Percentiles rank a stretch among this genome's conserved stretches.
These are phyloP conservation scores for Antheraea mylitta DNA, from an alignment of 1,140 invertebrate genomes.

Conservation along the genomic window DNA sequence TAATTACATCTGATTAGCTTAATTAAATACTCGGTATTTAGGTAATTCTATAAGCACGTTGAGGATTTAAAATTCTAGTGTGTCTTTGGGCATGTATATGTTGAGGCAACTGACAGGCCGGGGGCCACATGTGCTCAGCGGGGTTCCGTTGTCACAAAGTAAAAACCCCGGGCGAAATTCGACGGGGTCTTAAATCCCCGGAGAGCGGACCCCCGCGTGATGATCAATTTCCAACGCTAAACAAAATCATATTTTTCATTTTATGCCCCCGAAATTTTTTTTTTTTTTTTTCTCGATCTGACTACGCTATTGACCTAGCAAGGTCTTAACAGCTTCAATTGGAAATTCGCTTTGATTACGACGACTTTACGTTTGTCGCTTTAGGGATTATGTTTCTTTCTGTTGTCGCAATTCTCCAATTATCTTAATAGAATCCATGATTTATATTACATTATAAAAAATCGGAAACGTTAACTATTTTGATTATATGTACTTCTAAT, in stretches of 20 bases:
- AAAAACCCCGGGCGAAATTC: conserved; percentile 37
- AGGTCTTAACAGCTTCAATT: too few relatives aligned
- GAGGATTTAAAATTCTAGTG: too few relatives aligned
- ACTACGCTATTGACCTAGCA: too few relatives aligned
- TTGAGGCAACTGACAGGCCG: conserved; percentile 4
- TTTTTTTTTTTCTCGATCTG: too few relatives aligned
- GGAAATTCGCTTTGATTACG: neutral
- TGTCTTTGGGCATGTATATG: too few relatives aligned
- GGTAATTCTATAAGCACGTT: too few relatives aligned
- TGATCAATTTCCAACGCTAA: conserved; percentile 55
- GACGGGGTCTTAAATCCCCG: conserved; percentile 46
- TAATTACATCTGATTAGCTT: too few relatives aligned
- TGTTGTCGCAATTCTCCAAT: neutral
- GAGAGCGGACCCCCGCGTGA: conserved; percentile 30
- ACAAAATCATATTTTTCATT: conserved; percentile 50
- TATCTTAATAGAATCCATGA: too few relatives aligned
- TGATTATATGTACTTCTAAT: too few relatives aligned
- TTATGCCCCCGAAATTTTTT: conserved; percentile 26
- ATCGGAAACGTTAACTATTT: too few relatives aligned
- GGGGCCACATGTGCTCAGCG: conserved; percentile 28
- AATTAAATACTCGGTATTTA: too few relatives aligned
- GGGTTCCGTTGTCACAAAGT: conserved; percentile 20
- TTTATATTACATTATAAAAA: too few relatives aligned
- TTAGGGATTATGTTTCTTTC: neutral
- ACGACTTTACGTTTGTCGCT: neutral